Evolutionary conservation across 2,113 vertebrate species (phyloP).

Genomic region (Dipodomys merriami): DNA sequence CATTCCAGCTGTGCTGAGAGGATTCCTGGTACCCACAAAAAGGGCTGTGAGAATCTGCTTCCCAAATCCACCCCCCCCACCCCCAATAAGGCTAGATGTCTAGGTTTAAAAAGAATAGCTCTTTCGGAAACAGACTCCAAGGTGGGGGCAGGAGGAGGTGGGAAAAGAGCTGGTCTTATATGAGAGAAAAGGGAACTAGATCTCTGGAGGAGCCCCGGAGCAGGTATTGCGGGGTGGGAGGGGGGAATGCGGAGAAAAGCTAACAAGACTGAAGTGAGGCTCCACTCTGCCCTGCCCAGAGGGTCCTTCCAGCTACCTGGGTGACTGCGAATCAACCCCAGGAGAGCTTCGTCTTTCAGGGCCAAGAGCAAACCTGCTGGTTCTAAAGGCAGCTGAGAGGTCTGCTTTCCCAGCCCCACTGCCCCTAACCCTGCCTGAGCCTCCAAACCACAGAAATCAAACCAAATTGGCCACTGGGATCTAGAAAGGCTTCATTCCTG

Average conservation of each 20-base stretch:
- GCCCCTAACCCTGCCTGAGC: conserved; percentile 63
- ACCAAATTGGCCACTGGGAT: conserved; percentile 71
- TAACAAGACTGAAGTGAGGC: no score
- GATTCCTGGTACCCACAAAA: background rate
- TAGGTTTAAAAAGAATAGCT: conserved; percentile 39
- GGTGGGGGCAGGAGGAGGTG: conserved; percentile 47
- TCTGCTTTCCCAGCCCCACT: conserved; percentile 34
- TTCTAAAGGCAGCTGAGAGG: conserved; percentile 63
- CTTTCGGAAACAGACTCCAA: conserved; percentile 77
- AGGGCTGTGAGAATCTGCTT: background rate
- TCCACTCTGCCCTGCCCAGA: background rate
- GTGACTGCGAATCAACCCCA: conserved; percentile 28
- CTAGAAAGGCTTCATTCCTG: conserved; percentile 74
- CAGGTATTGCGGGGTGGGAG: background rate
- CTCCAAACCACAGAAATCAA: conserved; percentile 73
- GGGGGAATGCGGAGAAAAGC: background rate
- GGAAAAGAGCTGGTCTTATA: conserved; percentile 59
- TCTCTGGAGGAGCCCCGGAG: background rate
- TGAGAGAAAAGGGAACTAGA: background rate
- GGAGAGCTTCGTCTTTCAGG: conserved; percentile 58
- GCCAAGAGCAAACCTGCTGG: conserved; percentile 61
- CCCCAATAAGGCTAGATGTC: background rate
- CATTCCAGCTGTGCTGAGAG: background rate
- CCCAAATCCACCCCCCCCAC: background rate
- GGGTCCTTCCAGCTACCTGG: background rate